phyloP scores from a whole-genome alignment of 2,888 invertebrate species.

The Synanthedon tipuliformis region DNA sequence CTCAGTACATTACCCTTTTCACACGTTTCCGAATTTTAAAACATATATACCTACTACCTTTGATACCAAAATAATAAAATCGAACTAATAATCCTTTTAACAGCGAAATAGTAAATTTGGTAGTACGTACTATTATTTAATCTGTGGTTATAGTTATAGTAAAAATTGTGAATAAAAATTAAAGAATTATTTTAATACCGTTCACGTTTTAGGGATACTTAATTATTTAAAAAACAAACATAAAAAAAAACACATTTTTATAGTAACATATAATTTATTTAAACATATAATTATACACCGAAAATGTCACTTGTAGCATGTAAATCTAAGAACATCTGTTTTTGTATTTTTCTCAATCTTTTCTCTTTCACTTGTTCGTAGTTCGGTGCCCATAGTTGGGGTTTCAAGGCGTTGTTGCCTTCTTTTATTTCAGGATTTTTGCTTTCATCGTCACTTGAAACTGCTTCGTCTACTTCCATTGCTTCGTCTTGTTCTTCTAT shows the following conservation, averaged over 20 bases:
- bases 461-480: slow-evolving; percentile 27
- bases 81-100: too few species aligned
- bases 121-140: too few species aligned
- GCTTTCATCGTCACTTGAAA: slow-evolving; percentile 47
- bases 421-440: background rate
- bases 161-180: too few species aligned
- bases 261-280: background rate
- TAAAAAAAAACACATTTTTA: background rate
- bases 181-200: too few species aligned
- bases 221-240: background rate
- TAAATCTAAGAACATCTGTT: slow-evolving; percentile 37
- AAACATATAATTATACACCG: slow-evolving; percentile 18
- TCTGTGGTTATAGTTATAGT: too few species aligned
- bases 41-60: slow-evolving; percentile 17
- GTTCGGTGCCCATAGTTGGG: slow-evolving; percentile 51
- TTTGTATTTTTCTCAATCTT: slow-evolving; percentile 43
- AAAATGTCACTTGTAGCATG: slow-evolving; percentile 36
- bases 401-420: slow-evolving; percentile 24
- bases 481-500: slow-evolving; percentile 18
- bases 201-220: too few species aligned
- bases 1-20: slow-evolving; percentile 28
- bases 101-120: too few species aligned
- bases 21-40: slow-evolving; percentile 26
- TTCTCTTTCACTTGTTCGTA: slow-evolving; percentile 60
- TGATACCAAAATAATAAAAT: too few species aligned